A percentile compares a stretch with the other conserved stretches of the same genome.
These are phyloP conservation scores for Helicoverpa armigera DNA, from an alignment of 1,140 invertebrate species.

Conservation along the genomic window DNA sequence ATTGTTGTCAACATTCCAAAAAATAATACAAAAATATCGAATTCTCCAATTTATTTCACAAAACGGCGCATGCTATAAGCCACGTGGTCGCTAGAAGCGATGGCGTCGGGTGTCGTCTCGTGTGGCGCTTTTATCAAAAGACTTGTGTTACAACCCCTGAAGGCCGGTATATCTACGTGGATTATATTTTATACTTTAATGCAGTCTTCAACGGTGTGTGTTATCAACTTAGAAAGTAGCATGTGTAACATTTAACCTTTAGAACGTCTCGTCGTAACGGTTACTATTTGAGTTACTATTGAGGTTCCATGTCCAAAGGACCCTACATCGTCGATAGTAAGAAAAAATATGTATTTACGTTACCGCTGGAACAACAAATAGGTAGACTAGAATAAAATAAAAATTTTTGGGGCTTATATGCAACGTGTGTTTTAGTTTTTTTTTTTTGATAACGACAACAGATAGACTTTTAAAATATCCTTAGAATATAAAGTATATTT, in stretches of 20 bases:
- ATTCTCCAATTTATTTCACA: slow-evolving; percentile 1
- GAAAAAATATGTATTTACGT: no score
- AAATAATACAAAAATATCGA: neutral
- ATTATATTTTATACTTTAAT: slow-evolving; percentile 43
- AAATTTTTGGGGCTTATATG: no score
- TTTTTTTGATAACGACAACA: no score
- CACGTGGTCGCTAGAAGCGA: slow-evolving; percentile 36
- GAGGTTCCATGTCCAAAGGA: no score
- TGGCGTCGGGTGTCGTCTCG: neutral
- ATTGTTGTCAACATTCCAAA: neutral
- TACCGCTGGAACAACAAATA: no score
- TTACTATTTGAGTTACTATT: no score
- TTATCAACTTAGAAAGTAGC: neutral
- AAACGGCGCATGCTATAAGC: slow-evolving; percentile 11
- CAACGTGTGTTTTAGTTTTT: no score
- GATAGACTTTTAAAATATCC: no score
- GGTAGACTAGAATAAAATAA: no score
- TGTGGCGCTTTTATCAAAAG: slow-evolving; percentile 52
- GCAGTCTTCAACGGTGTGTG: neutral
- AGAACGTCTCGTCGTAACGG: no score
- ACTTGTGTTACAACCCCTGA: slow-evolving; percentile 47
- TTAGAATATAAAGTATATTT: no score
- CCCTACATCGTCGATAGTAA: no score
- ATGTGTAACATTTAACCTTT: neutral
- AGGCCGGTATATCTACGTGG: neutral